Evolutionary conservation across 2,888 invertebrate species (phyloP).

Genomic region (Sisyra terminalis): DNA sequence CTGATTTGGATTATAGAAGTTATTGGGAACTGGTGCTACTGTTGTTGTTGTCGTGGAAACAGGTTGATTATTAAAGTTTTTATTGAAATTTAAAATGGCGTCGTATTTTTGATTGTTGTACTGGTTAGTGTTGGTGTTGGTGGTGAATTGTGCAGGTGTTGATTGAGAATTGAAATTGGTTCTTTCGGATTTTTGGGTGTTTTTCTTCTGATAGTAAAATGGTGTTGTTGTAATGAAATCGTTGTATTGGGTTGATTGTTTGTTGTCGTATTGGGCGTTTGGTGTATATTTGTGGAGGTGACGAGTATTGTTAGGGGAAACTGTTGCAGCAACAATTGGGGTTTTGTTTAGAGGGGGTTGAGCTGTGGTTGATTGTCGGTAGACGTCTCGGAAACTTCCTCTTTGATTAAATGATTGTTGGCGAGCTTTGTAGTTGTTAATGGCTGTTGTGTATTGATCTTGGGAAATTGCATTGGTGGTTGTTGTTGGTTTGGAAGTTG

Average conservation of each 20-base stretch:
- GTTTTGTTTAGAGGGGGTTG: slow-evolving; percentile 17
- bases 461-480: slow-evolving; percentile 15
- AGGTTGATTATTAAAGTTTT: background rate
- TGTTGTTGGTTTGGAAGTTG: slow-evolving; percentile 27
- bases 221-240: slow-evolving; percentile 8
- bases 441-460: slow-evolving; percentile 19
- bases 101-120: slow-evolving; percentile 8
- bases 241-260: slow-evolving; percentile 8
- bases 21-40: background rate
- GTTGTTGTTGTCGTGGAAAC: background rate
- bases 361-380: slow-evolving; percentile 15
- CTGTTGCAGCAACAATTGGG: slow-evolving; percentile 11
- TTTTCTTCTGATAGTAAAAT: slow-evolving; percentile 7
- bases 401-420: slow-evolving; percentile 12
- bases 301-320: background rate
- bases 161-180: slow-evolving; percentile 6
- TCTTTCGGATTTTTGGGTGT: slow-evolving; percentile 7
- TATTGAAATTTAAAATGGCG: background rate
- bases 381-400: slow-evolving; percentile 11
- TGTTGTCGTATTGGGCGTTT: slow-evolving; percentile 8
- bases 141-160: slow-evolving; percentile 9
- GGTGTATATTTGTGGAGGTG: slow-evolving; percentile 2
- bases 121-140: slow-evolving; percentile 11
- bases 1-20: background rate
- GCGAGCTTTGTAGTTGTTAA: slow-evolving; percentile 15